phyloP scores from a whole-genome alignment of 2,888 invertebrate genomes.

The Gortyna flavago region DNA sequence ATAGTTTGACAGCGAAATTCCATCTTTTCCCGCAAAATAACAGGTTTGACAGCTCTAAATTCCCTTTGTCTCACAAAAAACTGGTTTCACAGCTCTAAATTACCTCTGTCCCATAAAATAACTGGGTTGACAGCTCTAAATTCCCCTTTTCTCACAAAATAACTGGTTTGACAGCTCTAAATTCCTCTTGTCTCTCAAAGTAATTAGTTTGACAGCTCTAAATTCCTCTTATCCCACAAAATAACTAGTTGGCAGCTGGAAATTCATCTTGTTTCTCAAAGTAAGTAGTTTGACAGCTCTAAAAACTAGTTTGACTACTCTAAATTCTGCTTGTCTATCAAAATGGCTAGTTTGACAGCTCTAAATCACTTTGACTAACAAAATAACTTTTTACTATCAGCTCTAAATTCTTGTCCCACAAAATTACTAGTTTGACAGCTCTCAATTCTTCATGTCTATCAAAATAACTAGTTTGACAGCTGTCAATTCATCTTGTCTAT shows the following conservation, averaged over 20 bases:
- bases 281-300: neutral
- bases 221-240: neutral
- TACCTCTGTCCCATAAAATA: neutral
- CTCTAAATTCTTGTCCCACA: neutral
- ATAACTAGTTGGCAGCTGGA: neutral
- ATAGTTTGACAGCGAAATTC: neutral
- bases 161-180: neutral
- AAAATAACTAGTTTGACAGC: neutral
- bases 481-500: neutral
- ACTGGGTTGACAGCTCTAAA: neutral
- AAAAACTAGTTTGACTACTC: no score
- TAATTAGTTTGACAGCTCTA: neutral
- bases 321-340: no score
- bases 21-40: neutral
- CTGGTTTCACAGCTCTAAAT: neutral
- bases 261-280: neutral
- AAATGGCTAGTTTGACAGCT: no score
- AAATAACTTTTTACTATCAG: neutral
- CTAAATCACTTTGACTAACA: neutral
- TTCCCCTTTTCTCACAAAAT: rapidly evolving
- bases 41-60: neutral
- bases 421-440: neutral
- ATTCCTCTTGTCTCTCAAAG: neutral
- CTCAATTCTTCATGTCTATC: neutral
- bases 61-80: rapidly evolving